phyloP scores from a whole-genome alignment of 1,140 invertebrate species.

The Arctopsyche grandis region DNA sequence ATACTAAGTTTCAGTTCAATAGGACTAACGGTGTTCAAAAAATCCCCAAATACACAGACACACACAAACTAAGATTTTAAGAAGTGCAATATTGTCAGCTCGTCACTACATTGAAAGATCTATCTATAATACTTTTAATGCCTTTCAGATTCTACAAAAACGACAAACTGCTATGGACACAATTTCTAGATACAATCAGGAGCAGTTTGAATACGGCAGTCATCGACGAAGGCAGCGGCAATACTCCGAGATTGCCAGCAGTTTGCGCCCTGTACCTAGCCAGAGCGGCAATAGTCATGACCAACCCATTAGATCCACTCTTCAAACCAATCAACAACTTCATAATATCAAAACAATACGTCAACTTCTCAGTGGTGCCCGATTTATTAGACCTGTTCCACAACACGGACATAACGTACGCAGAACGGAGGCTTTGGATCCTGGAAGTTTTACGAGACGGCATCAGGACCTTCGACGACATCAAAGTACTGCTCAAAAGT shows the following conservation, averaged over 20 bases:
- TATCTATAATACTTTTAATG: not conserved
- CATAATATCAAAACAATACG: conserved; percentile 74
- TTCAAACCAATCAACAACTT: conserved; percentile 76
- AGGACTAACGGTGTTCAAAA: too few species aligned
- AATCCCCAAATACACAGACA: too few species aligned
- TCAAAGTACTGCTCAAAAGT: conserved; percentile 64
- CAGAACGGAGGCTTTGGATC: conserved; percentile 74
- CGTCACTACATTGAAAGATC: not conserved
- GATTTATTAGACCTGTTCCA: conserved; percentile 80
- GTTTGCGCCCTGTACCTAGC: conserved; percentile 78
- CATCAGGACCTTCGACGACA: conserved; percentile 64
- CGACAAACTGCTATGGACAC: conserved; percentile 63
- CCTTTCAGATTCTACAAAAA: conserved; percentile 65
- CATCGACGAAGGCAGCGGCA: conserved; percentile 48
- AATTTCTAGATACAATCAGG: conserved; percentile 61
- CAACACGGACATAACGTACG: conserved; percentile 72
- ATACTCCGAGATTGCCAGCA: conserved; percentile 68
- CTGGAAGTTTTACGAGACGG: conserved; percentile 75
- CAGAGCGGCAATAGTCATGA: conserved; percentile 71
- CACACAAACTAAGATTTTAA: too few species aligned
- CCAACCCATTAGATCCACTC: conserved; percentile 74
- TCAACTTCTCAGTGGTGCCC: conserved; percentile 78
- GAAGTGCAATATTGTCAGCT: too few species aligned
- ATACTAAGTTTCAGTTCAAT: too few species aligned
- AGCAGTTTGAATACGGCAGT: conserved; percentile 61